Evolutionary conservation across 2,888 invertebrate species (phyloP).

Genomic region (Geophilus truncorum): DNA sequence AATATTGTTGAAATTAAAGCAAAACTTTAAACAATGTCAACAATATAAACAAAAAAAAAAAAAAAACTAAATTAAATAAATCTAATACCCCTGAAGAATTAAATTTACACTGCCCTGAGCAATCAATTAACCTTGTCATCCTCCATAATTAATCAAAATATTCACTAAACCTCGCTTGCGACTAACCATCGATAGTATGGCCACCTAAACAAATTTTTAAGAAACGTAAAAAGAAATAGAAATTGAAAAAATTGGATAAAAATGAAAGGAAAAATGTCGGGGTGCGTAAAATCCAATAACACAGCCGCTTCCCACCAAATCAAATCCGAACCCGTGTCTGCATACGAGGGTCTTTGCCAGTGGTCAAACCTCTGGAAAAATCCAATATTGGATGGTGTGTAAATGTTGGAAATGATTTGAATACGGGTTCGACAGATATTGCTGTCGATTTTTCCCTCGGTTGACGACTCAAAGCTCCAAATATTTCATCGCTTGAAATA

Average conservation of each 20-base stretch:
- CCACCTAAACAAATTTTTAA: background rate
- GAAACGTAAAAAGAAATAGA: background rate
- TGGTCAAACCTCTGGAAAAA: constrained; percentile 10
- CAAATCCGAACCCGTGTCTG: background rate
- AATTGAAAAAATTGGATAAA: background rate
- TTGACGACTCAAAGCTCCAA: no score
- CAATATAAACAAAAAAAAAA: no score
- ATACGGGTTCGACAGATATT: background rate
- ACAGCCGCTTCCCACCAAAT: background rate
- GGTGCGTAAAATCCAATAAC: background rate
- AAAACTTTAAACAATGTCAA: no score
- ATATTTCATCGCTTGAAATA: background rate
- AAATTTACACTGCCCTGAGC: background rate
- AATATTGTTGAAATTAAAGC: no score
- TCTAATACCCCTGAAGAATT: no score
- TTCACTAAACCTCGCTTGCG: background rate
- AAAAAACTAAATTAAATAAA: no score
- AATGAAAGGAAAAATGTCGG: background rate
- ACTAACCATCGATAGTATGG: no score
- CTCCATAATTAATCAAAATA: background rate
- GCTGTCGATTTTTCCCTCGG: background rate
- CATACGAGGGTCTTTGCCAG: background rate
- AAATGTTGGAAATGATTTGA: constrained; percentile 20
- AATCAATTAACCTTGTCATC: background rate
- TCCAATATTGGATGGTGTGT: constrained; percentile 15